A percentile compares a stretch with the other conserved stretches of the same genome.
Conservation (phyloP, 2,113 vertebrate species). For the Gavialis gangeticus region DNA sequence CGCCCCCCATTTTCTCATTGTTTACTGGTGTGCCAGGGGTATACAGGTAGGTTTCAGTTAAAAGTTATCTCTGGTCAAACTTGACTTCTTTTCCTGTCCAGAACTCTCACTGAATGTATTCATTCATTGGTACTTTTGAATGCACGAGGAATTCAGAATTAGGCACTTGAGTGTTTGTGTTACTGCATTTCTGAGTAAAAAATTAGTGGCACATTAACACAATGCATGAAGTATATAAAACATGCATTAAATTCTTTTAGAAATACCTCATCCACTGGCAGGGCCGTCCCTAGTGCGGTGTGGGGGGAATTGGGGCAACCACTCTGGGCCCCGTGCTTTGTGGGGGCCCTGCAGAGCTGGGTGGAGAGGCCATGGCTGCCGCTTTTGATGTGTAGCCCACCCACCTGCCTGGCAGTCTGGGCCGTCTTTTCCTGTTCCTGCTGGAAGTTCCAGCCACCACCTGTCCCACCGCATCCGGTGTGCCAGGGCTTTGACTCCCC, state of each 20-base stretch:
- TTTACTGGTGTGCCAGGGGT: not conserved
- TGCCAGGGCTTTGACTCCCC: too few species aligned
- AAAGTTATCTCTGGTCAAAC: not conserved
- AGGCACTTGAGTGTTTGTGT: not conserved
- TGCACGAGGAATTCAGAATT: not conserved
- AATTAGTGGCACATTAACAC: not conserved
- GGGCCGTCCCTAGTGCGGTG: not conserved
- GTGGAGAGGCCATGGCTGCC: too few species aligned
- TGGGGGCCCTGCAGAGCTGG: too few species aligned
- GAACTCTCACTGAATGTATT: not conserved
- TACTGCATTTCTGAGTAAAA: not conserved
- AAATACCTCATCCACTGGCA: not conserved
- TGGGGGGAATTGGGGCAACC: too few species aligned
- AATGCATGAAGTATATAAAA: not conserved
- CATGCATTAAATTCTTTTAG: not conserved
- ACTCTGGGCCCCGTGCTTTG: too few species aligned
- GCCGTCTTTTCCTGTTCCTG: too few species aligned
- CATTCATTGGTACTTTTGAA: not conserved
- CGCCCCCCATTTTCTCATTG: constrained; percentile 3
- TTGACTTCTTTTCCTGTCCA: not conserved
- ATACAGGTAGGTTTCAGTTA: rapidly evolving
- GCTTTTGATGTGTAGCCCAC: too few species aligned
- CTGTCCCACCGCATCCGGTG: too few species aligned
- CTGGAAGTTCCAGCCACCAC: too few species aligned
- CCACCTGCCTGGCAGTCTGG: too few species aligned